Percentiles rank a stretch among this genome's conserved stretches.
Evolutionary conservation across 2,113 vertebrate genomes (phyloP).

Genomic region (Tangachromis dhanisi): DNA sequence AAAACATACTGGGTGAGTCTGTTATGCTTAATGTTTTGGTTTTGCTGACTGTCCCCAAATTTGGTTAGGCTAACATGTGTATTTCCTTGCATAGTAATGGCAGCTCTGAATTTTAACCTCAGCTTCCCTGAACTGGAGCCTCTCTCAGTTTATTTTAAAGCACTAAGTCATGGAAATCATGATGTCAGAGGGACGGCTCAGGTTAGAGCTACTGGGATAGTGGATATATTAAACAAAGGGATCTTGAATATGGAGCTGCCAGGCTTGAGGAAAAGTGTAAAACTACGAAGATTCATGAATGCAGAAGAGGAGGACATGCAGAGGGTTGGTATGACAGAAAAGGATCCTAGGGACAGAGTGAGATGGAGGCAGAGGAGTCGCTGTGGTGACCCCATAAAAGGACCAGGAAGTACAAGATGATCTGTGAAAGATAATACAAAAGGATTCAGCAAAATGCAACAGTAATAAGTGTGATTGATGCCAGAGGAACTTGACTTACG

Average conservation of each 20-base stretch:
- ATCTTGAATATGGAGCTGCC: neutral
- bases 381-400: neutral
- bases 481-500: neutral
- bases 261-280: neutral
- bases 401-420: neutral
- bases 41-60: neutral
- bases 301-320: neutral
- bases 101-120: neutral
- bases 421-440: neutral
- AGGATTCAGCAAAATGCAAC: neutral
- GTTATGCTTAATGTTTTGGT: neutral
- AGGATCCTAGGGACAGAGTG: neutral
- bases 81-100: neutral
- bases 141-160: neutral
- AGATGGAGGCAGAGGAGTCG: neutral
- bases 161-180: neutral
- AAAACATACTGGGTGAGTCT: constrained; percentile 75
- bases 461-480: neutral
- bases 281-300: neutral
- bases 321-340: neutral
- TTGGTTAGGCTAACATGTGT: neutral
- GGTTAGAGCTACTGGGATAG: neutral
- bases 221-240: neutral
- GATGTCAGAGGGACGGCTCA: neutral
- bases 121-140: neutral